These are phyloP conservation scores for Agriopis marginaria DNA, from an alignment of 2,888 invertebrate species.

Conservation along the genomic window DNA sequence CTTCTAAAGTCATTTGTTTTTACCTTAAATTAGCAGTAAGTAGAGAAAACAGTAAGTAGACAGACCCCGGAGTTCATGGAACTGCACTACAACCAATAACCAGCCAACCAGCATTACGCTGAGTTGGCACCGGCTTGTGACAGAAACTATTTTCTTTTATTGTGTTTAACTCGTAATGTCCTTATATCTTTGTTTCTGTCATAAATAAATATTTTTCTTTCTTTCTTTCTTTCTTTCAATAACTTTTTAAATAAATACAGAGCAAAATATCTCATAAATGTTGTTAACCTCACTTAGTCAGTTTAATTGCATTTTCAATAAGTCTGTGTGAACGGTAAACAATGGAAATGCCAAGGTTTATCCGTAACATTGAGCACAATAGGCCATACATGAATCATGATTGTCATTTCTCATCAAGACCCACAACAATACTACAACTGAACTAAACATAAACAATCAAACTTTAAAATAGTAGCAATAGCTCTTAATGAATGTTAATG, in stretches of 20 bases:
- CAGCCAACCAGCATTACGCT: too few relatives aligned
- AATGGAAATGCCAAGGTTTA: constrained; percentile 27
- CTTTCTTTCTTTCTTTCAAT: too few relatives aligned
- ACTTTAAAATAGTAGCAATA: neutral
- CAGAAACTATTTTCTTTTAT: too few relatives aligned
- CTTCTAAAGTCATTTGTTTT: too few relatives aligned
- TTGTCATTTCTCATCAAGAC: constrained; percentile 7
- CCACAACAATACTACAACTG: neutral
- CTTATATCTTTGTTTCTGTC: too few relatives aligned
- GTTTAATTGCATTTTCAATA: constrained; percentile 13
- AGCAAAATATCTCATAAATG: constrained; percentile 1
- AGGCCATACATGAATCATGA: constrained; percentile 7
- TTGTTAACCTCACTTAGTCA: constrained; percentile 11
- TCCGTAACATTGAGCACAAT: constrained; percentile 19
- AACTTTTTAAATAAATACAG: neutral
- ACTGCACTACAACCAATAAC: too few relatives aligned
- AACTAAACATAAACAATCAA: neutral
- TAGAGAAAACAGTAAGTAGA: too few relatives aligned
- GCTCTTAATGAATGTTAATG: constrained; percentile 11
- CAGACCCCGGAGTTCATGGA: too few relatives aligned
- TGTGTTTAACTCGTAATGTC: too few relatives aligned
- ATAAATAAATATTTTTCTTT: too few relatives aligned
- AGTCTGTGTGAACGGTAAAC: constrained; percentile 17
- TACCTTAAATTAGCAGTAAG: too few relatives aligned
- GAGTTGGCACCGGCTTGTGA: too few relatives aligned